Evolutionary conservation across 2,888 invertebrate species (phyloP), one percentile per base, ranked within the genome.

Genomic region (Chymomyza amoena): DNA sequence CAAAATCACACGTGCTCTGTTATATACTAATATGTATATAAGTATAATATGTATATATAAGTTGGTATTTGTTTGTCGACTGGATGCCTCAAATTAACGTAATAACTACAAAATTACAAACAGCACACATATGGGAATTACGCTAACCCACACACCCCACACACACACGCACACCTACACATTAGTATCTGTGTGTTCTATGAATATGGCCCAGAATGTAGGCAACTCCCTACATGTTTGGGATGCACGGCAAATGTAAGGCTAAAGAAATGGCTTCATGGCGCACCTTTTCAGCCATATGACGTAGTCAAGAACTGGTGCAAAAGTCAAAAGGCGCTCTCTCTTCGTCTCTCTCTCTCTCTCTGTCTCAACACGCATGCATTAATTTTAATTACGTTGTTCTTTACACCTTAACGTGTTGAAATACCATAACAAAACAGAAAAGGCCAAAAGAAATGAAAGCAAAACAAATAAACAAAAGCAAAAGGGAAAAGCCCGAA

Each of bases 361-460:
- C 39, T 4, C 39, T n/a, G n/a, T n/a, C n/a, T n/a, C n/a, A n/a
- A 45, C 39, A 45, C 39, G 13, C 39, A 45, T 45, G 39, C 72
- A 61, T 69, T 66, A 72, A 66, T 66, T 82, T 84, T 87, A 82
- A 82, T 82, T 82, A 78, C 85, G 62, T 80, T 82, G 85, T 79
- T 84, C 73, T 75, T 77, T 64, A 65, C 87, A 83, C 78, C 82
- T 78, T 73, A 80, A 83, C 84, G 84, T 80, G 87, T 75, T 62
- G 76, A 78, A 80, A 71, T 68, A 73, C 75, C 56, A 77, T 78
- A 73, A 78, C 54, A 54, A 54, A 54, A 51, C 51, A 32, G 45
- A 39, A 59, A 59, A 9, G 20, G 32, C 16, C n/a, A 32, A 59
- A 59, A n/a, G 15, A 36, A 45, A 74, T 62, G 70, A 65, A 63